Evolutionary conservation across 2,888 invertebrate genomes (phyloP).

Genomic region (Coremacera marginata): DNA sequence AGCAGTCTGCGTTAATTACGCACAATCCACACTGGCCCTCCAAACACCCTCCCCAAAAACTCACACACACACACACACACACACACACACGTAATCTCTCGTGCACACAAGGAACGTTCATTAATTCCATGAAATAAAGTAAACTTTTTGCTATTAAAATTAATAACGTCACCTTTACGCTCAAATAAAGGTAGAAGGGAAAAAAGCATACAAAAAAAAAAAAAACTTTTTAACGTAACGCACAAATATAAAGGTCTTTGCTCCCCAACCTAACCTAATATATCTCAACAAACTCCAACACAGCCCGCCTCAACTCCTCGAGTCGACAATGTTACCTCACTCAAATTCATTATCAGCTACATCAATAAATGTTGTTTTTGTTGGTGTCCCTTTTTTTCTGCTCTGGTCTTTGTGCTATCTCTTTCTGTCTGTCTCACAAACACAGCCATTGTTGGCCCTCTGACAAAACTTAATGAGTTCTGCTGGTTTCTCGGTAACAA

Average conservation of each 20-base stretch:
- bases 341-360: constrained; percentile 38
- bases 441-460: neutral
- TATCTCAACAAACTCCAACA: neutral
- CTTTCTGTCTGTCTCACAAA: neutral
- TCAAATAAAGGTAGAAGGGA: neutral
- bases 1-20: no score
- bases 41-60: neutral
- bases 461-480: neutral
- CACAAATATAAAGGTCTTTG: neutral
- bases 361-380: constrained; percentile 53
- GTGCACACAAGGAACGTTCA: constrained; percentile 7
- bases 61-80: neutral
- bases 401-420: no score
- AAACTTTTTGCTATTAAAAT: constrained; percentile 33
- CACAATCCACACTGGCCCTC: no score
- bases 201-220: neutral
- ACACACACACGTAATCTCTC: neutral
- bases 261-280: neutral
- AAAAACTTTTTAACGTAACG: neutral
- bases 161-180: constrained; percentile 38
- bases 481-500: constrained; percentile 16
- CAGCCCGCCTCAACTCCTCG: neutral
- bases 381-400: neutral
- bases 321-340: neutral
- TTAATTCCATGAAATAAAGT: constrained; percentile 9